Percentiles rank a stretch among this genome's conserved stretches.
These are phyloP conservation scores for Pollenia angustigena DNA, from an alignment of 2,888 invertebrate species.

Conservation along the genomic window DNA sequence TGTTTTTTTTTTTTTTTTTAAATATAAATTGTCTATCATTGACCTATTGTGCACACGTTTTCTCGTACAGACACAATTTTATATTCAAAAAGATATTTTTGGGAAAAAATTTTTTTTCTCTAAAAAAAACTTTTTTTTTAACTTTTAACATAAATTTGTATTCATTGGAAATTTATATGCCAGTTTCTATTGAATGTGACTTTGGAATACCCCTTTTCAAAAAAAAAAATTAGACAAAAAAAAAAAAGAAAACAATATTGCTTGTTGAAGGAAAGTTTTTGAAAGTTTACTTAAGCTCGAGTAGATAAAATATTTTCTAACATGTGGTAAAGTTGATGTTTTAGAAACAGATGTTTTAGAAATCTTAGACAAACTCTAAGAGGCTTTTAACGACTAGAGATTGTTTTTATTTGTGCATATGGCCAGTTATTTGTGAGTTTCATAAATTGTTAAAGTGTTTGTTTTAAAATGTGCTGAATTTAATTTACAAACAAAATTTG, in stretches of 20 bases:
- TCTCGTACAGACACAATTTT: slow-evolving; percentile 29
- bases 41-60: slow-evolving; percentile 22
- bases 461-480: no score
- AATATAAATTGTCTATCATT: not conserved
- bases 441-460: no score
- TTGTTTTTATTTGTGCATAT: not conserved
- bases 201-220: slow-evolving; percentile 15
- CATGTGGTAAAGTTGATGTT: slow-evolving; percentile 31
- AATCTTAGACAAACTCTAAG: not conserved
- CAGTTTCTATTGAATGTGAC: slow-evolving; percentile 41
- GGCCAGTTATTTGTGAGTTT: no score
- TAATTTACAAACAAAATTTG: no score
- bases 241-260: not conserved
- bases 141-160: slow-evolving; percentile 43
- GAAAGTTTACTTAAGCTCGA: slow-evolving; percentile 26
- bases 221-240: not conserved
- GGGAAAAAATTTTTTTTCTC: slow-evolving; percentile 33
- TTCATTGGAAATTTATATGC: slow-evolving; percentile 60
- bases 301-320: slow-evolving; percentile 34
- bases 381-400: not conserved
- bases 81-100: slow-evolving; percentile 32
- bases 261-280: slow-evolving; percentile 38
- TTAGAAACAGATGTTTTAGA: slow-evolving; percentile 43
- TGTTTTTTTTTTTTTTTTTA: no score
- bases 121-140: slow-evolving; percentile 18